phyloP scores from a whole-genome alignment of 2,888 invertebrate genomes.

The Drosophila recens region DNA sequence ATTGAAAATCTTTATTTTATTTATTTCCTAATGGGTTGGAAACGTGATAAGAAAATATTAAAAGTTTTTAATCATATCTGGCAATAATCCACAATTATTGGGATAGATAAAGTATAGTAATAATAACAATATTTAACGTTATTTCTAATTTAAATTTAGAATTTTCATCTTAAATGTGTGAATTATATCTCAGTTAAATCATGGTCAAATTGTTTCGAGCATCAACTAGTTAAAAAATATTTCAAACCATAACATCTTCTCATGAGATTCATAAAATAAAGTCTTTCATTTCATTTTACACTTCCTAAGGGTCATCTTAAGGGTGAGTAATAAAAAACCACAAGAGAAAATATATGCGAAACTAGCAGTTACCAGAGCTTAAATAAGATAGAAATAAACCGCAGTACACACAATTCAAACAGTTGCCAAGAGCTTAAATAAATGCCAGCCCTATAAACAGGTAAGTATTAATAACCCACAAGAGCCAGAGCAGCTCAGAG shows the following conservation, averaged over 20 bases:
- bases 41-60: no score
- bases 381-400: conserved; percentile 30
- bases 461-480: conserved; percentile 42
- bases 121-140: background rate
- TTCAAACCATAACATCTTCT: background rate
- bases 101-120: background rate
- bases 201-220: background rate
- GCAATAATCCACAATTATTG: no score
- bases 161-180: background rate
- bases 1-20: no score
- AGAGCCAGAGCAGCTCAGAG: conserved; percentile 25
- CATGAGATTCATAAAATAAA: background rate
- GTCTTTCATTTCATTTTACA: background rate
- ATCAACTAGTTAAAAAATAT: background rate
- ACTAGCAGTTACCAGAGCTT: conserved; percentile 35
- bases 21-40: no score
- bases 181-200: background rate
- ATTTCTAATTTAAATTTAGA: background rate
- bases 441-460: conserved; percentile 41
- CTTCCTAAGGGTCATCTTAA: background rate
- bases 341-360: conserved; percentile 14
- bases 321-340: conserved; percentile 35
- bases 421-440: conserved; percentile 43
- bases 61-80: no score
- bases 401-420: conserved; percentile 21